These are phyloP conservation scores for Microcebus murinus DNA, from an alignment of 2,113 vertebrate species.

Conservation along the genomic window DNA sequence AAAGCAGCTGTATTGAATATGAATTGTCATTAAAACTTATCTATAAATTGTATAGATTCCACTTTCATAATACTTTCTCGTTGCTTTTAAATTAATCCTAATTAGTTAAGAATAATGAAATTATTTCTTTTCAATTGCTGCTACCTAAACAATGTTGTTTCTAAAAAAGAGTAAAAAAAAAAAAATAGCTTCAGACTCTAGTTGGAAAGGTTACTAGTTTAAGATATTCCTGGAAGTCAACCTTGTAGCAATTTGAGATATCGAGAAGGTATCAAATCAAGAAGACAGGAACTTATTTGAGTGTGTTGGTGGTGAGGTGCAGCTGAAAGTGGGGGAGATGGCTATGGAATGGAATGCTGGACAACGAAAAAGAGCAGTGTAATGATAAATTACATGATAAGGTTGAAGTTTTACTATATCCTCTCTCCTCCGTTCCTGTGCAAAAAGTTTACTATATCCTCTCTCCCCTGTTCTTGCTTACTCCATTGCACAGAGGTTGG, in stretches of 20 bases:
- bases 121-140: neutral
- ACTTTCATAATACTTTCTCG: neutral
- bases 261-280: neutral
- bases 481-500: neutral
- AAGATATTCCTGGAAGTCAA: neutral
- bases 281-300: neutral
- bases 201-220: neutral
- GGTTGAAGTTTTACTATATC: neutral
- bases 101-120: constrained; percentile 8
- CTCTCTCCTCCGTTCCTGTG: neutral
- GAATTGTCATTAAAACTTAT: neutral
- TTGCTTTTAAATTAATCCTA: constrained; percentile 34
- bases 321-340: neutral
- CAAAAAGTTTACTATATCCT: neutral
- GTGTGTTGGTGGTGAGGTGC: too few relatives aligned
- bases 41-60: neutral
- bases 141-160: constrained; percentile 40
- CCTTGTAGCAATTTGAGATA: neutral
- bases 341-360: neutral
- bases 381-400: neutral
- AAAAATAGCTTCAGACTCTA: neutral
- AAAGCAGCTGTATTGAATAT: neutral
- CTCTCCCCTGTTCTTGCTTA: neutral
- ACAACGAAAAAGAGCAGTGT: neutral
- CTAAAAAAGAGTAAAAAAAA: neutral